Percentiles rank a stretch among this genome's conserved stretches.
These are phyloP conservation scores for Troides aeacus DNA, from an alignment of 2,888 invertebrate species.

Conservation along the genomic window DNA sequence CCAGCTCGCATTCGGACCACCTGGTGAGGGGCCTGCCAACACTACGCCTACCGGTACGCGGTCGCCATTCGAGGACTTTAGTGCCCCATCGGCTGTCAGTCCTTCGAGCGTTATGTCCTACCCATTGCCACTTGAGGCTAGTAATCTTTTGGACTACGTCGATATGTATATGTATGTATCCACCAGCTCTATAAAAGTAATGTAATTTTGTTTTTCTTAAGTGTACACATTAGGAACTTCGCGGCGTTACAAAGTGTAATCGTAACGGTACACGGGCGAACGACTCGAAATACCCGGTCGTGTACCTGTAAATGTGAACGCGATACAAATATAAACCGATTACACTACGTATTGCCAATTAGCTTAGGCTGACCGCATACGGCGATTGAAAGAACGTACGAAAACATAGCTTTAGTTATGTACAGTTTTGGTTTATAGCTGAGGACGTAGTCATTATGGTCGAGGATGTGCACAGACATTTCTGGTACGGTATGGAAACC, in stretches of 20 bases:
- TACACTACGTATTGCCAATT: slow-evolving; percentile 1
- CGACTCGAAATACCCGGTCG: slow-evolving; percentile 23
- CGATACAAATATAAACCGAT: slow-evolving; percentile 8
- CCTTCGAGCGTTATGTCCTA: no score
- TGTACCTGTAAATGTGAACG: slow-evolving; percentile 17
- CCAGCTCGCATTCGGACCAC: no score
- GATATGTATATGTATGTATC: not conserved
- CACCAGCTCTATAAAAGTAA: slow-evolving; percentile 1
- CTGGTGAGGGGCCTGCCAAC: no score
- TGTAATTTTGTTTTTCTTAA: slow-evolving; percentile 15
- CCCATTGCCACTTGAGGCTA: no score
- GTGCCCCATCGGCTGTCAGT: no score
- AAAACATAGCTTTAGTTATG: not conserved
- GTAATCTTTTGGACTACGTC: no score
- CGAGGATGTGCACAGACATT: no score
- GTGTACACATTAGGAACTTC: slow-evolving; percentile 12
- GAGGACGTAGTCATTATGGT: not conserved
- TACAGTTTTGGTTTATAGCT: not conserved
- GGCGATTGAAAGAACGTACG: not conserved
- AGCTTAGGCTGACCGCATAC: not conserved
- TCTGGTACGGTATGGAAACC: no score
- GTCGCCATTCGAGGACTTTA: no score
- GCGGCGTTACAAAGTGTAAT: slow-evolving; percentile 8
- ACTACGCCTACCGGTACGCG: no score
- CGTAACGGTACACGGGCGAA: slow-evolving; percentile 23